Percentiles rank a stretch among this genome's conserved stretches.
phyloP scores from a whole-genome alignment of 2,888 invertebrate species.

The Argyresthia albistria region DNA sequence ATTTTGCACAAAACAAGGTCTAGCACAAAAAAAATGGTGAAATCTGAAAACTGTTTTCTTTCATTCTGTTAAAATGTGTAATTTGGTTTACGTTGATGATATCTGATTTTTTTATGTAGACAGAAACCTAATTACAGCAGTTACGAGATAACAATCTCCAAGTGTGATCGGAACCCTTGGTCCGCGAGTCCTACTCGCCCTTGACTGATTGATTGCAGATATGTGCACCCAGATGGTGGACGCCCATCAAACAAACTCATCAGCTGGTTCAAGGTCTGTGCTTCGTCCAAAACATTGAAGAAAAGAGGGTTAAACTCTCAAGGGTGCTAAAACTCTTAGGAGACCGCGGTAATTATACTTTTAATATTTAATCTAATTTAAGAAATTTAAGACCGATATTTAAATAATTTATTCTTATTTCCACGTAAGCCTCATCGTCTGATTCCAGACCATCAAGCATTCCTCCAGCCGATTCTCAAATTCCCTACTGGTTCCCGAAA shows the following conservation, averaged over 20 bases:
- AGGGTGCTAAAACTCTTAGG: too few species aligned
- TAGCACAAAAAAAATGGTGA: too few species aligned
- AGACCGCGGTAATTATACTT: slow-evolving; percentile 12
- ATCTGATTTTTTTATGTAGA: too few species aligned
- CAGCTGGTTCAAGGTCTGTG: slow-evolving; percentile 42
- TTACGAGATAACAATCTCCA: background rate
- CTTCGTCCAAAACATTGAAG: slow-evolving; percentile 20
- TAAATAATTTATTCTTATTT: slow-evolving; percentile 1
- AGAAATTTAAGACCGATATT: slow-evolving; percentile 24
- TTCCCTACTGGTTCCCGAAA: slow-evolving; percentile 27
- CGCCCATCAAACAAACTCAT: slow-evolving; percentile 29
- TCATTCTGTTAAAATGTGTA: too few species aligned
- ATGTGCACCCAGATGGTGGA: slow-evolving; percentile 44
- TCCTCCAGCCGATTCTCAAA: slow-evolving; percentile 5
- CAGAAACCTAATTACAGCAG: background rate
- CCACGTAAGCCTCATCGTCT: background rate
- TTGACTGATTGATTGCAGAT: slow-evolving; percentile 25
- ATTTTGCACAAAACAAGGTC: too few species aligned
- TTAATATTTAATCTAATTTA: slow-evolving; percentile 24
- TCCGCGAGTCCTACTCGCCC: too few species aligned
- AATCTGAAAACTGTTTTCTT: too few species aligned
- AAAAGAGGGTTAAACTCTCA: too few species aligned
- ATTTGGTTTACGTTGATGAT: too few species aligned
- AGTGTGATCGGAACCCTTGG: too few species aligned
- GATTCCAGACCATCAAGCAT: slow-evolving; percentile 39